These are phyloP conservation scores for Vesta saturnalis DNA, from an alignment of 2,888 invertebrate species.

Conservation along the genomic window DNA sequence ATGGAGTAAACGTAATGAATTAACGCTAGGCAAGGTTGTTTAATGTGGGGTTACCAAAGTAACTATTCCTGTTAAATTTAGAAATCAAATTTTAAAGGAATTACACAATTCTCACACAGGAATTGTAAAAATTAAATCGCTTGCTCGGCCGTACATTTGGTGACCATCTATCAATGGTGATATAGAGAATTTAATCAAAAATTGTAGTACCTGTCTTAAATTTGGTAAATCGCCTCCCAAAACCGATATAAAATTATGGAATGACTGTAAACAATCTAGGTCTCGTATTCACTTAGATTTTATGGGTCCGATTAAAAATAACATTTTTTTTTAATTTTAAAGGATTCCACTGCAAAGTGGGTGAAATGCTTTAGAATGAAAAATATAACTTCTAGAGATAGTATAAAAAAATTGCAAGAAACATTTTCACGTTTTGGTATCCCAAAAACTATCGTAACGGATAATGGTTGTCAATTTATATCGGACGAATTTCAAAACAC, in stretches of 20 bases:
- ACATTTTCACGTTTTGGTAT: too few species aligned
- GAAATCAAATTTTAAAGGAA: not conserved
- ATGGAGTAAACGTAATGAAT: not conserved
- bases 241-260: too few species aligned
- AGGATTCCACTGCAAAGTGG: too few species aligned
- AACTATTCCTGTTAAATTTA: constrained; percentile 19
- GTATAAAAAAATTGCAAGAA: not conserved
- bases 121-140: not conserved
- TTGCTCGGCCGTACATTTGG: not conserved
- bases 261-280: too few species aligned
- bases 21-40: constrained; percentile 3
- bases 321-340: constrained; percentile 3
- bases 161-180: not conserved
- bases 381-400: too few species aligned
- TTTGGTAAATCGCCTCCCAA: not conserved
- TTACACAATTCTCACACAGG: not conserved
- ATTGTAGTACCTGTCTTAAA: not conserved
- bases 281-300: too few species aligned
- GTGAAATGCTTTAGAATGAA: too few species aligned
- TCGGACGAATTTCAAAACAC: not conserved
- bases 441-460: not conserved
- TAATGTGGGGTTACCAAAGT: constrained; percentile 22
- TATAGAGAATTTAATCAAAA: not conserved
- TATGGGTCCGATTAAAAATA: too few species aligned
- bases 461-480: not conserved